phyloP scores from a whole-genome alignment of 2,113 vertebrate genomes.

The Fregetta grallaria region DNA sequence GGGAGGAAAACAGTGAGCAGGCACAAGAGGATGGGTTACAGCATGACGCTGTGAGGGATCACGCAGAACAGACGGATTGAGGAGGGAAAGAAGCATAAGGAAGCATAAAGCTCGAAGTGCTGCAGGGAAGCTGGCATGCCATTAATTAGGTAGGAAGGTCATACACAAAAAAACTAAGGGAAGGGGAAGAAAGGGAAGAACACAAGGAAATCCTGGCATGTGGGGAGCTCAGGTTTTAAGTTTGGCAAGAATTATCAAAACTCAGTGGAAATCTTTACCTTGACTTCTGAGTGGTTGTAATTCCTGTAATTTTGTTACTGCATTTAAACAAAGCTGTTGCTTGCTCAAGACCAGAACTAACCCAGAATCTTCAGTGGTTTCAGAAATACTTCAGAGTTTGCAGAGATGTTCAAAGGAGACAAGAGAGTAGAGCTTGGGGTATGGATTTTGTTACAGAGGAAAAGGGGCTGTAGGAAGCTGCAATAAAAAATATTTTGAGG shows the following conservation, averaged over 20 bases:
- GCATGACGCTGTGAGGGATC: accelerated
- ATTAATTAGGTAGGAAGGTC: background rate
- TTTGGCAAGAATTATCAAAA: background rate
- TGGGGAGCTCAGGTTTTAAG: background rate
- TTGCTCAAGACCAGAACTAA: background rate
- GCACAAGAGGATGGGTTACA: background rate
- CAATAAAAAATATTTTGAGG: background rate
- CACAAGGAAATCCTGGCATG: background rate
- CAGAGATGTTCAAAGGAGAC: background rate
- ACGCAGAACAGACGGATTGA: background rate
- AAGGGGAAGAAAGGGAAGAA: background rate
- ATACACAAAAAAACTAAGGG: background rate
- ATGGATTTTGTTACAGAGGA: background rate
- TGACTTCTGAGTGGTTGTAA: background rate
- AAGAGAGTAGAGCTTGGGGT: background rate
- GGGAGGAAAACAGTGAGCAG: background rate
- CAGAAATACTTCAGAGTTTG: background rate
- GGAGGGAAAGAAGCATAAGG: background rate
- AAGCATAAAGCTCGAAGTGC: background rate
- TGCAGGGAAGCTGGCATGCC: background rate
- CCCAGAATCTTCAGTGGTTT: background rate
- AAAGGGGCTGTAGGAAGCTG: background rate
- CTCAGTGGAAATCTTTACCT: background rate
- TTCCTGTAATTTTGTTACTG: background rate
- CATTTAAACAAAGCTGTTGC: background rate